phyloP scores from a whole-genome alignment of 2,113 vertebrate genomes.

The Platycercus adscitus region DNA sequence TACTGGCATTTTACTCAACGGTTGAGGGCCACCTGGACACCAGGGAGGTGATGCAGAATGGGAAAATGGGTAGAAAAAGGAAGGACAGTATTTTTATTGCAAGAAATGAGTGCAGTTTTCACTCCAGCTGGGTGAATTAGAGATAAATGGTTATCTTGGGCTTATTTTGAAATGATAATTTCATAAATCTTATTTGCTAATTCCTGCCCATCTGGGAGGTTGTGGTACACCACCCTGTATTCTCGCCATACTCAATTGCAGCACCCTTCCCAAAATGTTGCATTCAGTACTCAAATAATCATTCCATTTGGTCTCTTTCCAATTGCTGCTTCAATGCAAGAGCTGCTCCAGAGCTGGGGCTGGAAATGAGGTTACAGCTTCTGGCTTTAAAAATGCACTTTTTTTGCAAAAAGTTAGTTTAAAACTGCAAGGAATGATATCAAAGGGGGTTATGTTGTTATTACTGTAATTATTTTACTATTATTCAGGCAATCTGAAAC shows the following conservation, averaged over 20 bases:
- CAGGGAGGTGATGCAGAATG: neutral
- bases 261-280: neutral
- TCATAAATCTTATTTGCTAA: neutral
- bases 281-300: neutral
- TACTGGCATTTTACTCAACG: neutral
- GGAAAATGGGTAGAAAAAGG: neutral
- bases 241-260: rapidly evolving
- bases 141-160: neutral
- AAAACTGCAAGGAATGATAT: neutral
- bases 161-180: neutral
- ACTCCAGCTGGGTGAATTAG: neutral
- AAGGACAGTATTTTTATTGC: neutral
- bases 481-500: neutral
- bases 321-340: neutral
- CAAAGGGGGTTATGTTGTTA: neutral
- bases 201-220: neutral
- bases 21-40: neutral
- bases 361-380: neutral
- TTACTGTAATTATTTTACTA: neutral
- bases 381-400: neutral
- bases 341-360: neutral
- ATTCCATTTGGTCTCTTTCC: neutral
- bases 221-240: rapidly evolving
- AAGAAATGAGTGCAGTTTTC: neutral
- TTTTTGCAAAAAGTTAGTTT: neutral